Percentiles rank a stretch among this genome's conserved stretches.
Evolutionary conservation across 2,113 vertebrate genomes (phyloP).

Genomic region (Falcunculus frontatus): DNA sequence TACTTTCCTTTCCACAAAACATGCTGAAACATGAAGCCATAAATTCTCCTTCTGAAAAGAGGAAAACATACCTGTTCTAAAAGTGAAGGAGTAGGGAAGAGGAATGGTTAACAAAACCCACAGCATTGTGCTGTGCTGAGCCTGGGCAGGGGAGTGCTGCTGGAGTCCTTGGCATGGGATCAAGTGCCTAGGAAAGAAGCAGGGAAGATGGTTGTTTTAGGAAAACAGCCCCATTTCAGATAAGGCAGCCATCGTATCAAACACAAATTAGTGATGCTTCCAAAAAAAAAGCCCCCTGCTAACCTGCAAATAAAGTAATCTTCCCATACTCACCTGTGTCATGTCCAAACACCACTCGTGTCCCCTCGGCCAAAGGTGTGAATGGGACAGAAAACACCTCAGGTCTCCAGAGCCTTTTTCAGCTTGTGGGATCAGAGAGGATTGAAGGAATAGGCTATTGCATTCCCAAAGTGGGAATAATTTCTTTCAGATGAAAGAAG

Average conservation of each 20-base stretch:
- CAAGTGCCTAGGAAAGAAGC: not conserved
- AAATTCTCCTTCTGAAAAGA: not conserved
- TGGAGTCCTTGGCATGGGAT: not conserved
- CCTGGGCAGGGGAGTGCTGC: not conserved
- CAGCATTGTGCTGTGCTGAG: fast-evolving
- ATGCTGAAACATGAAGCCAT: not conserved
- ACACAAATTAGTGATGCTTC: not conserved
- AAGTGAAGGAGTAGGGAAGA: not conserved
- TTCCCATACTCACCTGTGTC: not conserved
- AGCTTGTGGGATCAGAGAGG: not conserved
- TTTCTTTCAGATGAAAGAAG: not conserved
- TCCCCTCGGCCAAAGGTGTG: not conserved
- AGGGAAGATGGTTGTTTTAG: not conserved
- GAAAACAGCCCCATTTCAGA: not conserved
- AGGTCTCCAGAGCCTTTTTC: not conserved
- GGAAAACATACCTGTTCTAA: not conserved
- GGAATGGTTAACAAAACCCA: not conserved
- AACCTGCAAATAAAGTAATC: not conserved
- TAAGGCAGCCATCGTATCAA: not conserved
- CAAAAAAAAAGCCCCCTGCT: not conserved
- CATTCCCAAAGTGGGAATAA: not conserved
- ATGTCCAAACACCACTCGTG: fast-evolving
- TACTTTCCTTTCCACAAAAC: not conserved
- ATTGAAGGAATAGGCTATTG: not conserved
- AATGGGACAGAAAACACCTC: not conserved